Percentiles rank a stretch among this genome's conserved stretches.
Evolutionary conservation across 1,140 invertebrate species (phyloP).

Genomic region (Linepithema humile): DNA sequence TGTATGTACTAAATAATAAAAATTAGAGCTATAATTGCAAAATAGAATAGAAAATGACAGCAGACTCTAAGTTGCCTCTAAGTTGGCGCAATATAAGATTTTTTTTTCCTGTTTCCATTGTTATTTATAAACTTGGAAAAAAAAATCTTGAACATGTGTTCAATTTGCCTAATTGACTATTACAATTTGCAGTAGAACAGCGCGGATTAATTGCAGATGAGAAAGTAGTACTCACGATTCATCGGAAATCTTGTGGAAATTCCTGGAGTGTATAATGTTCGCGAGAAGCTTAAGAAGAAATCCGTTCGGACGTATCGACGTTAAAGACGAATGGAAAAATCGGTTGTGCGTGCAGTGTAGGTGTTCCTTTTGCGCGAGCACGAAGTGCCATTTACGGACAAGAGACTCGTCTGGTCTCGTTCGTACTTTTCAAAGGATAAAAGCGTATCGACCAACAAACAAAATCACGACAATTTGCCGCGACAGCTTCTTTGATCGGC

Average conservation of each 20-base stretch:
- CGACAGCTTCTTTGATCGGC: slow-evolving; percentile 1
- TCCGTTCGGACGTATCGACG: background rate
- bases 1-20: background rate
- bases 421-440: slow-evolving; percentile 36
- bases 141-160: background rate
- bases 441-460: slow-evolving; percentile 23
- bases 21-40: background rate
- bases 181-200: background rate
- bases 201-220: too few relatives aligned
- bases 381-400: slow-evolving; percentile 5
- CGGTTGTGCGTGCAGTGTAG: background rate
- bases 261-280: slow-evolving; percentile 13
- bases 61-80: background rate
- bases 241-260: background rate
- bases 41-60: background rate
- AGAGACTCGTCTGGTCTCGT: background rate
- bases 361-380: background rate
- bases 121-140: background rate
- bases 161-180: background rate
- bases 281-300: slow-evolving; percentile 17
- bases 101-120: background rate
- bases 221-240: background rate
- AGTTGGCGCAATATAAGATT: background rate
- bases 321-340: slow-evolving; percentile 42
- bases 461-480: slow-evolving; percentile 2